These are phyloP conservation scores for Paratrypauchen microcephalus DNA, from an alignment of 2,797 vertebrate species.

Conservation along the genomic window DNA sequence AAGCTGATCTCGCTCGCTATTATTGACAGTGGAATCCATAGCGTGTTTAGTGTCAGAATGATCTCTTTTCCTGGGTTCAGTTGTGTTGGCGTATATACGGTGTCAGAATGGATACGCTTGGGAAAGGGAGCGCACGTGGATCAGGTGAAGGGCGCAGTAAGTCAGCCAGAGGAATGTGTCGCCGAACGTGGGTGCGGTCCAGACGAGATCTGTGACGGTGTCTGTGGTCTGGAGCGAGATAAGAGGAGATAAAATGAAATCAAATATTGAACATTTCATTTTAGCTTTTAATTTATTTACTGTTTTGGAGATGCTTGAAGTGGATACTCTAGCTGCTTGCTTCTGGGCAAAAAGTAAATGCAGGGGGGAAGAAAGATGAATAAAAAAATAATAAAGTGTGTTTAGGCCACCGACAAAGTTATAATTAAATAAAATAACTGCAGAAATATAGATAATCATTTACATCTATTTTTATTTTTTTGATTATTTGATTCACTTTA, in stretches of 20 bases:
- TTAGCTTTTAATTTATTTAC: no score
- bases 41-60: neutral
- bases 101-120: slow-evolving; percentile 9
- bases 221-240: neutral
- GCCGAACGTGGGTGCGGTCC: slow-evolving; percentile 15
- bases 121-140: neutral
- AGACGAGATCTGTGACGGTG: slow-evolving; percentile 14
- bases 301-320: no score
- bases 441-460: no score
- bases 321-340: no score
- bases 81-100: neutral
- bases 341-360: no score
- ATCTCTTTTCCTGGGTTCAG: neutral
- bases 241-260: neutral
- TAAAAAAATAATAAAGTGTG: no score
- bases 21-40: neutral
- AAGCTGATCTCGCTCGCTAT: neutral
- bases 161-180: slow-evolving; percentile 7
- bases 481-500: no score
- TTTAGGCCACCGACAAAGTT: no score
- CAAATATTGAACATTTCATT: no score
- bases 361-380: no score
- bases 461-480: no score
- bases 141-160: slow-evolving; percentile 11
- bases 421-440: no score